Base-by-base conservation (phyloP, 2,113 vertebrate species). In the Tachycineta bicolor region DNA sequence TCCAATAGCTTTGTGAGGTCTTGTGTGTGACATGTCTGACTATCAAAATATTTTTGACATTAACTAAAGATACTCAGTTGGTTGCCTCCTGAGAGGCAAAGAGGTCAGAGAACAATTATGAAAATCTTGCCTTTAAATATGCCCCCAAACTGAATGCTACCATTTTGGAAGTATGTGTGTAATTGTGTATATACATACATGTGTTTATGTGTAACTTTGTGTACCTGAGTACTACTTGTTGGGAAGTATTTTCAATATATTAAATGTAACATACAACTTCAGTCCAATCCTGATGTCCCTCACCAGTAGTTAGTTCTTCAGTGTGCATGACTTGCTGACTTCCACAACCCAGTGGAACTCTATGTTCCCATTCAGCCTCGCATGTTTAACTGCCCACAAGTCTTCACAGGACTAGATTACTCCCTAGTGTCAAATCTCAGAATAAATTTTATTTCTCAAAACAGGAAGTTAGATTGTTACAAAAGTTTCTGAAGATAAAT, bases 171-270 rank as follows among this genome's bases (percentile, higher is more conserved):
- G 24, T 11, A 6, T 26, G 19, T 28, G 5, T 59, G 8, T 26
- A 59, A 33, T 23, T 9, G 4, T n/a, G 15, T 13, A 22, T 2
- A 2, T 8, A 13, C 6, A 10, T 9, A 37, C 1, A 4, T 2
- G 0, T 29, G 9, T 14, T 17, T 11, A 8, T n/a, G 10, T 47
- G 16, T 24, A 56, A 67, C 2, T 2, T 24, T 7, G 47, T 58
- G 12, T 56, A 18, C 26, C 15, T 11, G 10, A 44, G 3, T 60
- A 50, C 1, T 11, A 18, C 10, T 22, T 68, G 2, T 4, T 49
- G 19, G 6, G 10, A 67, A 58, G 6, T 39, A 29, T 63, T 83
- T 71, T 80, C 21, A 68, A 17, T 19, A 6, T 10, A 19, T 13
- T 47, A 39, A 83, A 80, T 6, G 4, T 34, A 44, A 79, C 47